Percentiles rank a stretch among this genome's conserved stretches.
These are phyloP conservation scores for Struthio camelus DNA, from an alignment of 2,113 vertebrate genomes.

Conservation along the genomic window DNA sequence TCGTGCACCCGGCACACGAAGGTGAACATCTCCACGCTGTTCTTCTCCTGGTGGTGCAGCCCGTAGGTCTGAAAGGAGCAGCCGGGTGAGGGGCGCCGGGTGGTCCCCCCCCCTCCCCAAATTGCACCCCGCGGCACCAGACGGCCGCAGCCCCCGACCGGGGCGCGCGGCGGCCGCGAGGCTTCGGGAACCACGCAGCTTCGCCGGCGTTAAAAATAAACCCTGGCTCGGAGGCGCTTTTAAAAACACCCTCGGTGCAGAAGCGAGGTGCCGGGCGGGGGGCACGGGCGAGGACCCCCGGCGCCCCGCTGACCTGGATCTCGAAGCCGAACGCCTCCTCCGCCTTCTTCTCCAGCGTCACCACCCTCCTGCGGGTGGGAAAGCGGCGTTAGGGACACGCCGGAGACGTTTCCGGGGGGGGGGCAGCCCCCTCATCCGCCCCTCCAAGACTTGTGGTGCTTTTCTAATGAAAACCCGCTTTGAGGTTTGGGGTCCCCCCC, in stretches of 20 bases:
- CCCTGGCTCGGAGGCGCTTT: background rate
- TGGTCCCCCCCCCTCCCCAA: too few species aligned
- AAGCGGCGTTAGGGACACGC: background rate
- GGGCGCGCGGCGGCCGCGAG: background rate
- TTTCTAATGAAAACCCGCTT: background rate
- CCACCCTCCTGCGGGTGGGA: conserved; percentile 82
- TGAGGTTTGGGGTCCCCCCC: background rate
- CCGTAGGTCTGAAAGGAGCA: conserved; percentile 86
- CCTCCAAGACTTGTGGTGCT: background rate
- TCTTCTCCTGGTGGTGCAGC: conserved; percentile 90
- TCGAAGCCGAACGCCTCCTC: conserved; percentile 93
- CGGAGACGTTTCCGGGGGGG: too few species aligned
- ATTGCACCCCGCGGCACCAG: background rate
- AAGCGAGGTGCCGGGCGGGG: background rate
- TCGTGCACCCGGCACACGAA: conserved; percentile 93
- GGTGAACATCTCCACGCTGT: conserved; percentile 95
- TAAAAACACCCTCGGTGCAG: background rate
- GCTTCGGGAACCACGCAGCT: background rate
- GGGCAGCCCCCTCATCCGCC: accelerated
- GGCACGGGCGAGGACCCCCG: background rate
- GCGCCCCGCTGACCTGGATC: conserved; percentile 86
- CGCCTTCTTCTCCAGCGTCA: conserved; percentile 87
- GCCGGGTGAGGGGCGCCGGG: background rate
- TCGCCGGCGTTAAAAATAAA: background rate
- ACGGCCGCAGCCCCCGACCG: background rate